Evolutionary conservation across 2,888 invertebrate species (phyloP).

Genomic region (Xylocampa areola): DNA sequence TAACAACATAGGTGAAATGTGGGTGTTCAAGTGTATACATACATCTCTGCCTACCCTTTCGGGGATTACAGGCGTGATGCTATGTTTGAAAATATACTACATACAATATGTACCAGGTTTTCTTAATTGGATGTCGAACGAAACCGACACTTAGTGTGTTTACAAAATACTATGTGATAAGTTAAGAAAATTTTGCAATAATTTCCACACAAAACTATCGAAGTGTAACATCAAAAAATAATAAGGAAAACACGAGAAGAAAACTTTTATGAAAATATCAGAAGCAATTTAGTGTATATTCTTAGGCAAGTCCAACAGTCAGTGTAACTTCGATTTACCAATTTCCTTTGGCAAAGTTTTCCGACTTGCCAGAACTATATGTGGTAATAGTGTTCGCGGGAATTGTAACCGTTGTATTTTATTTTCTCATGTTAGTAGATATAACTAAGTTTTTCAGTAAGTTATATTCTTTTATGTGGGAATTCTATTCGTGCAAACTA

Average conservation of each 20-base stretch:
- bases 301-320: slow-evolving; percentile 40
- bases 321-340: slow-evolving; percentile 60
- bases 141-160: too few species aligned
- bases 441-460: not conserved
- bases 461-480: not conserved
- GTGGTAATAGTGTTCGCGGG: slow-evolving; percentile 46
- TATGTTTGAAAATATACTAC: too few species aligned
- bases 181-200: too few species aligned
- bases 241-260: slow-evolving; percentile 22
- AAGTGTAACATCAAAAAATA: slow-evolving; percentile 20
- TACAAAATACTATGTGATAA: not conserved
- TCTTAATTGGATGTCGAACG: too few species aligned
- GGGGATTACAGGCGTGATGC: too few species aligned
- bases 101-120: too few species aligned
- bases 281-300: slow-evolving; percentile 62
- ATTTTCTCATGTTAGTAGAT: slow-evolving; percentile 16
- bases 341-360: slow-evolving; percentile 56
- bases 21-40: too few species aligned
- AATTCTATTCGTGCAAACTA: too few species aligned
- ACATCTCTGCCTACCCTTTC: too few species aligned
- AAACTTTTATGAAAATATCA: slow-evolving; percentile 54
- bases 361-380: slow-evolving; percentile 55
- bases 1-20: too few species aligned
- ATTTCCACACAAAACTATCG: too few species aligned
- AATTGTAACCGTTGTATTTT: slow-evolving; percentile 40